phyloP scores from a whole-genome alignment of 1,140 invertebrate species.

The Musca domestica region DNA sequence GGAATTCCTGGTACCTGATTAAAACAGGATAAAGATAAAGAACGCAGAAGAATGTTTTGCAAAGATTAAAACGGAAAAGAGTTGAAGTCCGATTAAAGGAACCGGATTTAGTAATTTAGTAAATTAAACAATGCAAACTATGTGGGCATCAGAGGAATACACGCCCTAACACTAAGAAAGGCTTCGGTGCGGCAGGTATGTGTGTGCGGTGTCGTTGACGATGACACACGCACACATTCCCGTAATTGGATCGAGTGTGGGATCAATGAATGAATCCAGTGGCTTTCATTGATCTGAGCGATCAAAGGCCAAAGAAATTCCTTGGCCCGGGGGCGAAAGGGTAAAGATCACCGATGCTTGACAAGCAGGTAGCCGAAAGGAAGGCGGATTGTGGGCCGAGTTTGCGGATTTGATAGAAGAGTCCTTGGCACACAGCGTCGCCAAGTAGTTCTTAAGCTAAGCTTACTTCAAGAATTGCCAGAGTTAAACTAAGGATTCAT shows the following conservation, averaged over 20 bases:
- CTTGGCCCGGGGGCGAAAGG: background rate
- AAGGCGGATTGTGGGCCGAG: constrained; percentile 7
- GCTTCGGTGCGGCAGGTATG: background rate
- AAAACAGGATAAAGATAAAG: constrained; percentile 13
- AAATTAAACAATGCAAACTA: background rate
- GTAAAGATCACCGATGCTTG: background rate
- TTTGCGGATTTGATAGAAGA: constrained; percentile 12
- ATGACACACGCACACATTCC: too few relatives aligned
- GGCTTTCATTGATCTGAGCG: constrained; percentile 3
- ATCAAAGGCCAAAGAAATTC: constrained; percentile 4
- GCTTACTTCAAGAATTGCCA: background rate
- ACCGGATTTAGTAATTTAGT: constrained; percentile 14
- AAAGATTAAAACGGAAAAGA: constrained; percentile 16
- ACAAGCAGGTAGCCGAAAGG: background rate
- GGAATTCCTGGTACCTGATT: constrained; percentile 14
- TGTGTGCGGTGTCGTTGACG: too few relatives aligned
- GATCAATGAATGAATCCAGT: constrained; percentile 7
- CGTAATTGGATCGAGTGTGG: background rate
- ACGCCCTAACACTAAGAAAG: background rate
- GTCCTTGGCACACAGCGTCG: background rate
- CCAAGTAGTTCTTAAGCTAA: background rate
- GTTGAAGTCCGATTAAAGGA: constrained; percentile 4
- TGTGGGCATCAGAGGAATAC: background rate
- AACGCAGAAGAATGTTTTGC: background rate
- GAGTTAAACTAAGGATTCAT: constrained; percentile 10